Evolutionary conservation across 1,140 invertebrate genomes (phyloP).

Genomic region (Hesperophylax magnus): DNA sequence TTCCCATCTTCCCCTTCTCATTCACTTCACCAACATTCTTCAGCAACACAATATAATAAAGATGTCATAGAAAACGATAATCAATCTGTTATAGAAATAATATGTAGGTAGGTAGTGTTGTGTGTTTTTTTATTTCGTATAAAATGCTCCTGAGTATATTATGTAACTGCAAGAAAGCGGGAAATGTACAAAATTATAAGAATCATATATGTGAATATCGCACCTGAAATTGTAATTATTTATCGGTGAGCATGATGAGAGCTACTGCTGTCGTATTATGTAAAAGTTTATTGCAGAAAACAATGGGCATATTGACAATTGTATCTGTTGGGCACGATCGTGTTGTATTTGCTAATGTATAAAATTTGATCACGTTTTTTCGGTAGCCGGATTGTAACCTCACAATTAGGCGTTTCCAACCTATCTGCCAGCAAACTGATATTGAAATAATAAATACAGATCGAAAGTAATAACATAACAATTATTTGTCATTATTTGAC

Average conservation of each 20-base stretch:
- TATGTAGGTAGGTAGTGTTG: too few relatives aligned
- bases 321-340: constrained; percentile 8
- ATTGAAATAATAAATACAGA: not conserved
- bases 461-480: too few relatives aligned
- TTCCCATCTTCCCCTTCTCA: too few relatives aligned
- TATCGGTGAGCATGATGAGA: not conserved
- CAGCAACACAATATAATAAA: too few relatives aligned
- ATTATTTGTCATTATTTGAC: too few relatives aligned
- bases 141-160: too few relatives aligned
- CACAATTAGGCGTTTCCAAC: not conserved
- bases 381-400: not conserved
- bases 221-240: not conserved
- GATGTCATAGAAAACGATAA: too few relatives aligned
- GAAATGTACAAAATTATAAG: too few relatives aligned
- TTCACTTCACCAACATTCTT: too few relatives aligned
- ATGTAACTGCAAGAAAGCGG: too few relatives aligned
- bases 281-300: not conserved
- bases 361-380: constrained; percentile 30
- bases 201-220: not conserved
- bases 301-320: constrained; percentile 30
- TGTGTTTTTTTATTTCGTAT: too few relatives aligned
- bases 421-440: not conserved
- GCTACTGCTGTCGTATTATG: not conserved
- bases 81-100: too few relatives aligned
- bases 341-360: constrained; percentile 9